A percentile compares a stretch with the other conserved stretches of the same genome.
Evolutionary conservation across 2,888 invertebrate species (phyloP).

Genomic region (Drosophila melanosoma): DNA sequence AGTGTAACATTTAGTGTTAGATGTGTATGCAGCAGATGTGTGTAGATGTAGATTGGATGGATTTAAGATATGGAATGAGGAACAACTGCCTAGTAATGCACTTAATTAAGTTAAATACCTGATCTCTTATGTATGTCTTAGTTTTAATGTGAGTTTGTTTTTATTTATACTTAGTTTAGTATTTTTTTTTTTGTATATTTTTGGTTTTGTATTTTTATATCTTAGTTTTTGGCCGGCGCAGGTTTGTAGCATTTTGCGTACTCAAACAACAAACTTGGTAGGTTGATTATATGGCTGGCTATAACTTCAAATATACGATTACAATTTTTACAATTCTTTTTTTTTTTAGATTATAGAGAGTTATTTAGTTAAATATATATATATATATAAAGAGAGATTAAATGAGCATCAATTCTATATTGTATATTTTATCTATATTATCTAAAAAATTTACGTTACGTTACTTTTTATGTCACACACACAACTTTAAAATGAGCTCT

Average conservation of each 20-base stretch:
- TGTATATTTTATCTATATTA: conserved; percentile 21
- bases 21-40: conserved; percentile 24
- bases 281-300: conserved; percentile 73
- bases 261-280: conserved; percentile 73
- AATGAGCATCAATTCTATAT: conserved; percentile 31
- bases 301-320: conserved; percentile 76
- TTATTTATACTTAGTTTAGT: conserved; percentile 67
- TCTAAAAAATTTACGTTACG: conserved; percentile 38
- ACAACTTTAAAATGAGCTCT: conserved; percentile 43
- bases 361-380: conserved; percentile 15
- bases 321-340: conserved; percentile 64
- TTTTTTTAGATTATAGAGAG: conserved; percentile 37
- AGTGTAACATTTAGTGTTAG: conserved; percentile 38
- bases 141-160: conserved; percentile 48
- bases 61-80: neutral
- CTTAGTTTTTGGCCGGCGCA: conserved; percentile 82
- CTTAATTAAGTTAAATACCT: conserved; percentile 75
- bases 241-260: conserved; percentile 81
- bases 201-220: conserved; percentile 23
- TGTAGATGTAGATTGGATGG: conserved; percentile 26
- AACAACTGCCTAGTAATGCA: conserved; percentile 31
- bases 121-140: conserved; percentile 58
- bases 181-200: conserved; percentile 37
- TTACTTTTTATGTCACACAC: conserved; percentile 21
- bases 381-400: conserved; percentile 26